Evolutionary conservation across 1,140 invertebrate species (phyloP), one percentile per base, ranked within the genome.

Genomic region (Carposina sasakii): DNA sequence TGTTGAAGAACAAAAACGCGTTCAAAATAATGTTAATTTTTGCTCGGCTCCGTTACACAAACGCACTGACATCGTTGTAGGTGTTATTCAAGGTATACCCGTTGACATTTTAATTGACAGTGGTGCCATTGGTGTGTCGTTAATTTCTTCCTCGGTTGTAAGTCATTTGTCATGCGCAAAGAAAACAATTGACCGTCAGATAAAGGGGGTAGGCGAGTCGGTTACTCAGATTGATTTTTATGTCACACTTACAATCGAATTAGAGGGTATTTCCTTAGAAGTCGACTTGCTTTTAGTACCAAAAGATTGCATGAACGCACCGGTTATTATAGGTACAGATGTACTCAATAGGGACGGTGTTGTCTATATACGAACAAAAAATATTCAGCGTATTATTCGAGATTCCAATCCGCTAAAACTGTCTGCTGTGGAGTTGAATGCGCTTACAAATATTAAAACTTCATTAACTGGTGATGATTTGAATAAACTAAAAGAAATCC

Each of bases 271-370:
- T 34, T n/a, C 48, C 2, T 16, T 50, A 5, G 48, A 50, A 13
- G 39, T 34, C 3, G 48, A 50, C 34, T 13, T 50, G 12, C 22
- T 13, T 13, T 37, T 50, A 9, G 48, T 42, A n/a, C 17, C 24
- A 2, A 9, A 3, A 3, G 10, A 2, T 10, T 50, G 8, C 15
- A 20, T 50, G 10, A 42, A 15, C 6, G 20, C 21, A 5, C 48
- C 48, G 9, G 24, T 50, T 3, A 4, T 50, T 10, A 42, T 50
- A 20, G 48, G 48, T 22, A 50, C 48, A 12, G 39, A 50, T 21
- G 39, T 50, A n/a, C 20, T 48, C 2, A 48, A 48, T 40, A 26
- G 37, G 3, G 36, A 48, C 8, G 46, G 46, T 8, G 17, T 50
- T 24, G 12, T 21, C 15, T 50, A 33, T 21, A 24, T 50, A 10